Evolutionary conservation across 2,113 vertebrate genomes (phyloP).

Genomic region (Cheirogaleus medius): DNA sequence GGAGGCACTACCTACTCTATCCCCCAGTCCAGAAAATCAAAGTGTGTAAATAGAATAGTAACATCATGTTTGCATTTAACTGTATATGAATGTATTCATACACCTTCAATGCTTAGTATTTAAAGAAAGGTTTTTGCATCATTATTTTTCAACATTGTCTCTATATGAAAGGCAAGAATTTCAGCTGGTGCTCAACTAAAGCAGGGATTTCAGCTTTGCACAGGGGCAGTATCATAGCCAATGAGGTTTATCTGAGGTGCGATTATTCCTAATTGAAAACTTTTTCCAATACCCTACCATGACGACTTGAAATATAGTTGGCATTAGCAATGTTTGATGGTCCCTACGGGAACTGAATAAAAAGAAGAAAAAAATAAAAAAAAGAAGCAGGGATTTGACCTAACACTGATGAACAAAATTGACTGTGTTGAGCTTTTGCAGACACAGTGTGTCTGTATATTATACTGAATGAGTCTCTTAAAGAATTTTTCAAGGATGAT

Average conservation of each 20-base stretch:
- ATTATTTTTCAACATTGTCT: background rate
- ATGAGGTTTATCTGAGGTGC: no score
- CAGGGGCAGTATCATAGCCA: no score
- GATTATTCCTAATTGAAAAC: no score
- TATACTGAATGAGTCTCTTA: background rate
- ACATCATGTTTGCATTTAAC: constrained; percentile 22
- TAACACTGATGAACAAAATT: no score
- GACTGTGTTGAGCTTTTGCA: background rate
- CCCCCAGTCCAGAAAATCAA: background rate
- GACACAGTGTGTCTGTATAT: background rate
- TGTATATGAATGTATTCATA: constrained; percentile 3
- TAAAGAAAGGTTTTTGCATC: constrained; percentile 10
- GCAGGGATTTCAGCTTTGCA: no score
- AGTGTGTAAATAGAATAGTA: background rate
- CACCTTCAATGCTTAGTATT: background rate
- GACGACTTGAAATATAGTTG: no score
- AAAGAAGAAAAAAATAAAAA: no score
- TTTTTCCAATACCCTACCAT: no score
- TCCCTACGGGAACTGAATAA: no score
- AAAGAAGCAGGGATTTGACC: background rate
- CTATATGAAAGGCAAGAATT: background rate
- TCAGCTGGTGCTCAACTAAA: background rate
- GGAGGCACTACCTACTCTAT: background rate
- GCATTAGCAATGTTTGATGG: no score
- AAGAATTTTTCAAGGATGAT: background rate